These are phyloP conservation scores for Arothron firmamentum DNA, from an alignment of 2,113 vertebrate genomes.

Conservation along the genomic window DNA sequence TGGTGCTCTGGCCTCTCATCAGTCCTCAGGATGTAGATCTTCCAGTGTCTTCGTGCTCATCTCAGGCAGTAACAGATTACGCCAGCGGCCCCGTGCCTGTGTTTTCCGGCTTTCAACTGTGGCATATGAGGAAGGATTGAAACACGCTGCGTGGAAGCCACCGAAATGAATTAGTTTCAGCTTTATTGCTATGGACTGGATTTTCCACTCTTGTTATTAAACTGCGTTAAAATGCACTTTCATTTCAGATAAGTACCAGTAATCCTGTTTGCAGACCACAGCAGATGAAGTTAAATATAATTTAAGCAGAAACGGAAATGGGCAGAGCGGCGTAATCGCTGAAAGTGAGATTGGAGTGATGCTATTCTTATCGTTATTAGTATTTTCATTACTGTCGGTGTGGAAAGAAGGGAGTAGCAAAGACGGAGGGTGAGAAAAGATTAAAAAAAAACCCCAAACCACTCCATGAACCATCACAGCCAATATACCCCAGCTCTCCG, in stretches of 20 bases:
- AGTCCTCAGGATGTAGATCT: slow-evolving; percentile 58
- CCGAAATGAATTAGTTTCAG: slow-evolving; percentile 78
- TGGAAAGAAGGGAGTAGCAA: slow-evolving; percentile 37
- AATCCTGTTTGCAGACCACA: slow-evolving; percentile 78
- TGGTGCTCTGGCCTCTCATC: slow-evolving; percentile 64
- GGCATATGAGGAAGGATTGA: slow-evolving; percentile 49
- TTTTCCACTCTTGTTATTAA: slow-evolving; percentile 80
- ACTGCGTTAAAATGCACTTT: slow-evolving; percentile 79
- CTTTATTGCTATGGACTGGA: slow-evolving; percentile 76
- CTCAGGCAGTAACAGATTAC: slow-evolving; percentile 62
- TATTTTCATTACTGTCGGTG: slow-evolving; percentile 66
- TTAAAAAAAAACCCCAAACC: slow-evolving; percentile 7
- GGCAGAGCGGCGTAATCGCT: slow-evolving; percentile 76
- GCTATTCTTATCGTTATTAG: slow-evolving; percentile 74
- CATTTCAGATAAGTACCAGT: slow-evolving; percentile 80
- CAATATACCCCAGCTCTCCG: slow-evolving; percentile 57
- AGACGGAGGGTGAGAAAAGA: slow-evolving; percentile 54
- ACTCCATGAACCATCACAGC: slow-evolving; percentile 57
- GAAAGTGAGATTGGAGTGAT: slow-evolving; percentile 78
- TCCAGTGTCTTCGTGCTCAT: slow-evolving; percentile 41
- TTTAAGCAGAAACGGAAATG: slow-evolving; percentile 77
- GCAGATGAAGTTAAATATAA: slow-evolving; percentile 79
- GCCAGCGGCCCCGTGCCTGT: slow-evolving; percentile 50
- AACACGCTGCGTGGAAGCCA: slow-evolving; percentile 56
- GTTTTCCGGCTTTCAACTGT: slow-evolving; percentile 53